phyloP scores from a whole-genome alignment of 2,113 vertebrate species.

The Mormyrus iriodes region DNA sequence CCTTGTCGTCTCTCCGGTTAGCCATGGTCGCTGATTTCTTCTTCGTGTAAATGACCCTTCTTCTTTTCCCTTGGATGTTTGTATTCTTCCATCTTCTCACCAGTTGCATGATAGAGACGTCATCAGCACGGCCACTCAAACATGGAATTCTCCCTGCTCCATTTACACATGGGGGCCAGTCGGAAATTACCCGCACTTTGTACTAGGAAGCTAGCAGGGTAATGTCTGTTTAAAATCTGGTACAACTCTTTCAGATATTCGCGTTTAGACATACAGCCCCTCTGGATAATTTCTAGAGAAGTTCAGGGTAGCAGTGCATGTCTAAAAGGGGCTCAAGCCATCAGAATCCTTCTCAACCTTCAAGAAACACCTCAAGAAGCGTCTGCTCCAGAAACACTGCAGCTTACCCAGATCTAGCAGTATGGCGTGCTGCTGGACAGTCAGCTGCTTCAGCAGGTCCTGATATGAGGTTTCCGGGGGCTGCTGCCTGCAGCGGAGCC shows the following conservation, averaged over 20 bases:
- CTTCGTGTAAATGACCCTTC: neutral
- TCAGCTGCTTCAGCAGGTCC: constrained; percentile 90
- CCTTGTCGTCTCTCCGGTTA: neutral
- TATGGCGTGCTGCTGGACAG: constrained; percentile 88
- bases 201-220: neutral
- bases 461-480: constrained; percentile 76
- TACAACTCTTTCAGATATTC: neutral
- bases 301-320: neutral
- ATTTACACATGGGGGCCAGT: neutral
- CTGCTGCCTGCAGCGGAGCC: constrained; percentile 76
- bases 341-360: neutral
- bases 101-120: neutral
- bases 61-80: neutral
- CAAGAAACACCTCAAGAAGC: neutral
- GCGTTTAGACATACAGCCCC: neutral
- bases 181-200: neutral
- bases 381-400: neutral
- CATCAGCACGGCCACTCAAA: neutral
- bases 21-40: neutral
- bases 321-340: neutral
- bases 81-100: neutral
- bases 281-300: neutral
- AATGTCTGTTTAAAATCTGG: neutral
- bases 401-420: constrained; percentile 86
- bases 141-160: neutral